Evolutionary conservation across 2,113 vertebrate species (phyloP).

Genomic region (Blennius ocellaris): DNA sequence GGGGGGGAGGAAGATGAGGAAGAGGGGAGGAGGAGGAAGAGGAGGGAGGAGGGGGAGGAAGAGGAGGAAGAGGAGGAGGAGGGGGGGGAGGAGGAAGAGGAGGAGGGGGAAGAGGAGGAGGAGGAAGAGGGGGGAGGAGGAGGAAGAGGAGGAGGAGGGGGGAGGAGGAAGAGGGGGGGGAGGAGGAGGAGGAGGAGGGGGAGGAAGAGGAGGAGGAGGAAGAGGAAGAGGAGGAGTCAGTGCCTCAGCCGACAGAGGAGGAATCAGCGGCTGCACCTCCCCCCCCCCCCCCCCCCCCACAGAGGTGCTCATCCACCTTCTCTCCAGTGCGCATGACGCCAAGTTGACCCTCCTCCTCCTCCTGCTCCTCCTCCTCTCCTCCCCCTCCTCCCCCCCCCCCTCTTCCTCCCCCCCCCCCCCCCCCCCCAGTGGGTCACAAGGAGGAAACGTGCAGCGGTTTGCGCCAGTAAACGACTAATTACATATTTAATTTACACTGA

Average conservation of each 20-base stretch:
- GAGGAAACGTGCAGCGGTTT: constrained; percentile 44
- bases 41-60: too few species aligned
- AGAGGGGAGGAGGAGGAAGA: too few species aligned
- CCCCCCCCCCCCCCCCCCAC: constrained; percentile 40
- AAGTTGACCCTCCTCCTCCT: constrained; percentile 31
- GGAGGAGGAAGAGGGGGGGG: constrained; percentile 17
- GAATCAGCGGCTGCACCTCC: constrained; percentile 42
- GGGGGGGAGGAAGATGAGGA: too few species aligned
- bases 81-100: too few species aligned
- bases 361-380: too few species aligned
- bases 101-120: too few species aligned
- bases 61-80: too few species aligned
- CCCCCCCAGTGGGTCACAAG: constrained; percentile 4
- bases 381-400: neutral
- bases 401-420: neutral
- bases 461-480: constrained; percentile 48
- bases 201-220: too few species aligned
- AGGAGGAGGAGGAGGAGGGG: too few species aligned
- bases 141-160: constrained; percentile 2
- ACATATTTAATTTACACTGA: constrained; percentile 51
- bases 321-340: constrained; percentile 31
- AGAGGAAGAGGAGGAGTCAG: neutral
- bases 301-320: constrained; percentile 48
- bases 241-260: constrained; percentile 21
- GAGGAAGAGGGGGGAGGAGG: too few species aligned